Evolutionary conservation across 2,888 invertebrate species (phyloP), one percentile per base, ranked within the genome.

Genomic region (Cephus sareptanus): DNA sequence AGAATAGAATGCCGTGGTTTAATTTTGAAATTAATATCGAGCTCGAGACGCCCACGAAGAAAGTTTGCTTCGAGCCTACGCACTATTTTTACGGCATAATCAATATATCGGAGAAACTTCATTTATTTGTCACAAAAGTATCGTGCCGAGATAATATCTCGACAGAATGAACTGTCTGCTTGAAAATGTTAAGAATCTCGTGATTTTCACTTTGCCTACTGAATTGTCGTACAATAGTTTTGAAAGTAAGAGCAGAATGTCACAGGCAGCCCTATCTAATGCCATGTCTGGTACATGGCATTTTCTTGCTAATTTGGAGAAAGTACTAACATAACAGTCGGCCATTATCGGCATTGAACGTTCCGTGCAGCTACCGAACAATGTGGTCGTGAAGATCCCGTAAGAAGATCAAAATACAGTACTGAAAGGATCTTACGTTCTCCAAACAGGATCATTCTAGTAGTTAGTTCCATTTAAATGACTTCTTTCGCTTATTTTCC

Each of bases 321-420:
- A 74, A 74, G 74, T 35, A 74, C 35, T 74, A 75, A 79, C 82
- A 79, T 81, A 85, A 84, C 83, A 79, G 81, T 79, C 80, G 79
- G 79, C 82, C 71, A 81, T 85, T 85, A 85, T 85, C 81, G 84
- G 76, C 81, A 81, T 77, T 81, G 83, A 85, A 83, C 81, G 80
- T 56, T 23, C 23, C 23, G 56, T 56, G 56, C 56, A 23, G 56
- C 56, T 23, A 56, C 23, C 56, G 56, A 56, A 56, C 56, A 56
- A 56, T 56, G 56, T 9, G 23, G 2, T 56, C 12, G 71, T 71
- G 71, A 34, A 71, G 31, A 71, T 71, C 31, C 34, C 71, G 31
- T 11, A 33, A 56, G 56, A 56, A 31, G 31, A 71, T 71, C 33
- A 34, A 71, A 31, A 9, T 9, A 56, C 9, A 23, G 2, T 56